These are phyloP conservation scores for Rhyacophila brunnea DNA, from an alignment of 1,140 invertebrate species.

Conservation along the genomic window DNA sequence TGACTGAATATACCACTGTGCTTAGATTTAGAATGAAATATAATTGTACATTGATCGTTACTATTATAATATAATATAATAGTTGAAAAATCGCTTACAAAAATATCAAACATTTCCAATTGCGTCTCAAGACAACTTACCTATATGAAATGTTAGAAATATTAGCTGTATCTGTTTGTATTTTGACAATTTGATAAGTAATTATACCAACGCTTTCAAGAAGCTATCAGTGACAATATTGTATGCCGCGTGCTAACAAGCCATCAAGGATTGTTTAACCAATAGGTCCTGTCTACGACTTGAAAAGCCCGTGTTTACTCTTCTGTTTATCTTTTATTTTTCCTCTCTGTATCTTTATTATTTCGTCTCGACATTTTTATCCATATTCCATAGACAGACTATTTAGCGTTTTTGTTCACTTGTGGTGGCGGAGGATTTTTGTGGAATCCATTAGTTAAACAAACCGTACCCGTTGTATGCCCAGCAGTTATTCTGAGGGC, in stretches of 20 bases:
- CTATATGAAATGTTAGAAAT: too few relatives aligned
- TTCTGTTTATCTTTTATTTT: conserved; percentile 29
- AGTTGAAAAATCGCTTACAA: too few relatives aligned
- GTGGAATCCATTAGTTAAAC: conserved; percentile 37
- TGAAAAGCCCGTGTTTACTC: conserved; percentile 27
- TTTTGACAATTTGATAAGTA: too few relatives aligned
- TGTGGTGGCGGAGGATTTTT: conserved; percentile 30
- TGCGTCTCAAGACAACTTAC: too few relatives aligned
- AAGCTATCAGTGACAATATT: conserved; percentile 10
- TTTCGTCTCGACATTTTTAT: conserved; percentile 16
- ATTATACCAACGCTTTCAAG: too few relatives aligned
- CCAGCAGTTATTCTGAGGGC: conserved; percentile 31
- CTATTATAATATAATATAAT: too few relatives aligned
- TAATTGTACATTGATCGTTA: too few relatives aligned
- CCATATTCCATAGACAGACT: conserved; percentile 23
- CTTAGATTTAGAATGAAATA: too few relatives aligned
- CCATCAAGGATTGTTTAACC: conserved; percentile 31
- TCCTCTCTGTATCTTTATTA: conserved; percentile 18
- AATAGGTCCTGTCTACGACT: conserved; percentile 24
- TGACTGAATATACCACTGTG: too few relatives aligned
- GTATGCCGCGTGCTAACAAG: conserved; percentile 21
- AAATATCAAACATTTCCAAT: too few relatives aligned
- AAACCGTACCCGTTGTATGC: conserved; percentile 32
- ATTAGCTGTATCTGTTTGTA: too few relatives aligned
- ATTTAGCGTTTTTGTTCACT: conserved; percentile 23